Conservation (phyloP, 2,888 invertebrate genomes). For the Lasius fuliginosus region DNA sequence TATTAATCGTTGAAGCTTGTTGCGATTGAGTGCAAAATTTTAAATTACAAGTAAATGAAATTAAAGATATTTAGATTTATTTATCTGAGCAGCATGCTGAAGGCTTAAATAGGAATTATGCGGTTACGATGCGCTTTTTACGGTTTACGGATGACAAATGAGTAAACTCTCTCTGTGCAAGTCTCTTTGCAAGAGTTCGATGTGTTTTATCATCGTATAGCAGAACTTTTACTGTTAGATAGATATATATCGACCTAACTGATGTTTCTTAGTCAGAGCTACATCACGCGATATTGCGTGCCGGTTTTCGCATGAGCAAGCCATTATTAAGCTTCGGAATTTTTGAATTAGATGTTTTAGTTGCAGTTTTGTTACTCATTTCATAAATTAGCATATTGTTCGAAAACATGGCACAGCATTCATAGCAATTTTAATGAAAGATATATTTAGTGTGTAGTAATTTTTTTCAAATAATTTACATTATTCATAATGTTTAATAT, state of each 20-base stretch:
- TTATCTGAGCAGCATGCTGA: neutral
- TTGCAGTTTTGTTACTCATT: constrained; percentile 5
- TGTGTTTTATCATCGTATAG: constrained; percentile 74
- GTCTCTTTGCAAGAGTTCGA: constrained; percentile 15
- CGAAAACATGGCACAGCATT: neutral
- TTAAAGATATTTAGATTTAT: neutral
- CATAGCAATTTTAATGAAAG: neutral
- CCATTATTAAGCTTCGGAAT: constrained; percentile 42
- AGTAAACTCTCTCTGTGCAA: constrained; percentile 30
- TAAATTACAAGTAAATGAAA: neutral
- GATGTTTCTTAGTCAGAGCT: constrained; percentile 27
- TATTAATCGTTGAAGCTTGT: neutral
- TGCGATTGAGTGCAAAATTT: neutral
- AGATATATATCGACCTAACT: constrained; percentile 34
- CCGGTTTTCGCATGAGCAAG: constrained; percentile 22
- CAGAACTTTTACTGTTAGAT: constrained; percentile 81
- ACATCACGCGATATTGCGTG: constrained; percentile 49
- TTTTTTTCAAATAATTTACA: neutral
- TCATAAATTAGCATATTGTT: constrained; percentile 26
- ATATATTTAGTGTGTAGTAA: neutral
- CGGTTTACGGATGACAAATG: constrained; percentile 16
- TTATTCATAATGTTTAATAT: neutral
- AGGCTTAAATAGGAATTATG: constrained; percentile 1
- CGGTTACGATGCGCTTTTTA: constrained; percentile 32
- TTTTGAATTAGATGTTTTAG: constrained; percentile 7